These are phyloP conservation scores for Oligia latruncula DNA, from an alignment of 2,888 invertebrate species.

Conservation along the genomic window DNA sequence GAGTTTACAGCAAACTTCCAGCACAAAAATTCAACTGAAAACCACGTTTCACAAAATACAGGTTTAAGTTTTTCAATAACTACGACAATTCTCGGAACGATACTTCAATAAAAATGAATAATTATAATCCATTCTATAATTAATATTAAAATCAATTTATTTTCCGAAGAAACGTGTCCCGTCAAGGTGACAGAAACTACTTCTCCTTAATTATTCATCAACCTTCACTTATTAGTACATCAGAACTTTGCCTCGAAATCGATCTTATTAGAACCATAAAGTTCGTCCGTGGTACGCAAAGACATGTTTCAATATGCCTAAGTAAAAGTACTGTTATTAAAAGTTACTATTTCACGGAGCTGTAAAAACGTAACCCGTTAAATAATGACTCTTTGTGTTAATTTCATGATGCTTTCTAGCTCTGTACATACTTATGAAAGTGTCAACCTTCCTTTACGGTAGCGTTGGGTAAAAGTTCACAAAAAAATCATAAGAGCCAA, in stretches of 20 bases:
- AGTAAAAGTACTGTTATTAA: background rate
- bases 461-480: background rate
- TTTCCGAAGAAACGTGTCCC: slow-evolving; percentile 26
- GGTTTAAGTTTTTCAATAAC: slow-evolving; percentile 15
- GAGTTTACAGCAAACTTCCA: background rate
- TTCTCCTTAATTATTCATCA: slow-evolving; percentile 28
- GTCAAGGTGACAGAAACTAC: slow-evolving; percentile 15
- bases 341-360: background rate
- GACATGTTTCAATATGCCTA: background rate
- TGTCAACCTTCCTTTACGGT: background rate
- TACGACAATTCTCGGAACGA: slow-evolving; percentile 9
- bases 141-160: slow-evolving; percentile 51
- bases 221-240: slow-evolving; percentile 13
- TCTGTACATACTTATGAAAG: slow-evolving; percentile 1
- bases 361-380: slow-evolving; percentile 9
- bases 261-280: slow-evolving; percentile 3
- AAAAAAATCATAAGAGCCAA: slow-evolving; percentile 4
- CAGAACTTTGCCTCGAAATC: slow-evolving; percentile 18
- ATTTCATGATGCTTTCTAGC: slow-evolving; percentile 9
- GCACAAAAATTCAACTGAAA: slow-evolving; percentile 6
- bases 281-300: background rate
- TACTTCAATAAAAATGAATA: slow-evolving; percentile 32
- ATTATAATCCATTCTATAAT: slow-evolving; percentile 23
- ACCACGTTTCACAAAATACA: slow-evolving; percentile 7
- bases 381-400: background rate